Evolutionary conservation across 1,140 invertebrate species (phyloP).

Genomic region (Pogonomyrmex californicus): DNA sequence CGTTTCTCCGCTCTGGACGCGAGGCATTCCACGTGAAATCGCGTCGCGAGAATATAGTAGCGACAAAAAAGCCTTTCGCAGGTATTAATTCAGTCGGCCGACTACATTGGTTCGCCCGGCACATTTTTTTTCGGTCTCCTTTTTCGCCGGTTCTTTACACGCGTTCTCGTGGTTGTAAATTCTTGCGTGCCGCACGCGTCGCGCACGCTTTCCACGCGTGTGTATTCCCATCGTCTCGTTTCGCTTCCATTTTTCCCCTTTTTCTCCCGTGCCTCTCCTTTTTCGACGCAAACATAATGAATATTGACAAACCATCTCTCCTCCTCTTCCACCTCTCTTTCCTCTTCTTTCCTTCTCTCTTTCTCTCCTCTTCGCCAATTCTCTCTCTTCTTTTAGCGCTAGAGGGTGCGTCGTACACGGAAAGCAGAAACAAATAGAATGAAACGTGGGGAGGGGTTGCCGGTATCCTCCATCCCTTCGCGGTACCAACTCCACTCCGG

Average conservation of each 20-base stretch:
- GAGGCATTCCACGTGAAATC: slow-evolving; percentile 54
- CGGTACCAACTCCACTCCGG: slow-evolving; percentile 63
- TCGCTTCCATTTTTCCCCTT: slow-evolving; percentile 52
- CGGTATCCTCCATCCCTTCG: slow-evolving; percentile 70
- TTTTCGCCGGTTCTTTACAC: slow-evolving; percentile 58
- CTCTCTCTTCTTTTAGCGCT: slow-evolving; percentile 57
- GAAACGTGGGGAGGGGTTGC: slow-evolving; percentile 71
- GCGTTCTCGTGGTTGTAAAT: slow-evolving; percentile 66
- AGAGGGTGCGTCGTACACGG: slow-evolving; percentile 72
- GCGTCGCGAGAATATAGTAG: slow-evolving; percentile 63
- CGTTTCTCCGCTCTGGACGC: not conserved
- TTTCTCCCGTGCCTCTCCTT: slow-evolving; percentile 33
- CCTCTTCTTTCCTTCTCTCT: not conserved
- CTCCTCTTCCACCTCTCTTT: not conserved
- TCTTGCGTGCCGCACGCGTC: slow-evolving; percentile 56
- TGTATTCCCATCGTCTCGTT: slow-evolving; percentile 56
- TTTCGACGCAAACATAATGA: slow-evolving; percentile 77
- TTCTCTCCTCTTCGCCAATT: slow-evolving; percentile 1
- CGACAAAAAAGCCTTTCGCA: slow-evolving; percentile 70
- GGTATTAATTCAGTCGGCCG: slow-evolving; percentile 73
- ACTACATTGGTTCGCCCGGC: slow-evolving; percentile 67
- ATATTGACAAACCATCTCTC: slow-evolving; percentile 78
- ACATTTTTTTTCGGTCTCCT: slow-evolving; percentile 46
- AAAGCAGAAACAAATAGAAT: slow-evolving; percentile 80
- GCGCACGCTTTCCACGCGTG: slow-evolving; percentile 32